These are phyloP conservation scores for Lasioglossum oenotherae DNA, from an alignment of 2,888 invertebrate genomes.

Conservation along the genomic window DNA sequence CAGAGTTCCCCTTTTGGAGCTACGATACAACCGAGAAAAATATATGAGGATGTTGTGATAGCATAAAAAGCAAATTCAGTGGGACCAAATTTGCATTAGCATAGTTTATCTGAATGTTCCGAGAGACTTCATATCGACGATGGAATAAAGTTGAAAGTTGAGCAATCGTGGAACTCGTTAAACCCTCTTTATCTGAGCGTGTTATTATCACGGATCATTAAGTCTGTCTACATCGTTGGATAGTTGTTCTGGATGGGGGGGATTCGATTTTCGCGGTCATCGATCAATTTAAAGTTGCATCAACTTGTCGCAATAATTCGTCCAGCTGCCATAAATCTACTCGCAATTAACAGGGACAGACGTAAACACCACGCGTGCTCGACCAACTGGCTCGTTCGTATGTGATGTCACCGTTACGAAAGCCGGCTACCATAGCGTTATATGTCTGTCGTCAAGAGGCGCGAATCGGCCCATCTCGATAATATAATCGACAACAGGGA, in stretches of 20 bases:
- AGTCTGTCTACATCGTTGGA: background rate
- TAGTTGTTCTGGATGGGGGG: background rate
- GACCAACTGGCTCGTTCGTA: conserved; percentile 27
- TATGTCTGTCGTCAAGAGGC: conserved; percentile 12
- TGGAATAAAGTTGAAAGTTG: background rate
- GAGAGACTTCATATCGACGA: background rate
- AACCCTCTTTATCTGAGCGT: background rate
- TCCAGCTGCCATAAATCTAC: conserved; percentile 44
- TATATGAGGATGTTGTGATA: background rate
- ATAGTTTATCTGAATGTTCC: background rate
- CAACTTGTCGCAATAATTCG: conserved; percentile 43
- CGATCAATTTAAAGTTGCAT: conserved; percentile 24
- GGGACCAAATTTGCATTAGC: background rate
- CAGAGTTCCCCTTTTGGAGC: background rate
- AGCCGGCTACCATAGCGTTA: conserved; percentile 32
- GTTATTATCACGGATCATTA: background rate
- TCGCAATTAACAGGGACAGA: conserved; percentile 32
- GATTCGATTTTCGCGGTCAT: background rate
- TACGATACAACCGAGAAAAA: background rate
- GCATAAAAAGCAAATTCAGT: background rate
- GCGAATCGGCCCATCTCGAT: background rate
- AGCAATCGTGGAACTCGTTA: background rate
- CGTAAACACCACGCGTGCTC: conserved; percentile 18
- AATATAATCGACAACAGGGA: background rate
- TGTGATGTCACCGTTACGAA: conserved; percentile 51